A percentile compares a stretch with the other conserved stretches of the same genome.
Evolutionary conservation across 2,113 vertebrate genomes (phyloP).

Genomic region (Damaliscus lunatus): DNA sequence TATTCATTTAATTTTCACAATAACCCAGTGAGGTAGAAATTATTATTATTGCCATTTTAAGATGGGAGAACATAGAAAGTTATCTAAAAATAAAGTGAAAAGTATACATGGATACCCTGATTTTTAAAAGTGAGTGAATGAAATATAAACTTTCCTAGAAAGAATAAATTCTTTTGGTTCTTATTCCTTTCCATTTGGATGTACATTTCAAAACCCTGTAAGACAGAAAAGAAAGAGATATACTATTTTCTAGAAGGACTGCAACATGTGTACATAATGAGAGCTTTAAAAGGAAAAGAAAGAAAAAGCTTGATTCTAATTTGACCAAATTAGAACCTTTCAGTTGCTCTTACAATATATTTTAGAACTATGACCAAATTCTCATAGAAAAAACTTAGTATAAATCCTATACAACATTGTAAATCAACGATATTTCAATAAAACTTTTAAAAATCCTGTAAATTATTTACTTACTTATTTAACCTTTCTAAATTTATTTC

Average conservation of each 20-base stretch:
- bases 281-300: neutral
- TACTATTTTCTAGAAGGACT: neutral
- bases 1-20: slow-evolving; percentile 15
- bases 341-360: neutral
- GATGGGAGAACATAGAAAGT: neutral
- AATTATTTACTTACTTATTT: neutral
- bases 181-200: neutral
- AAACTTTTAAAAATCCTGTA: neutral
- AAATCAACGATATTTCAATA: neutral
- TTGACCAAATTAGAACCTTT: neutral
- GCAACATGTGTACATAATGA: neutral
- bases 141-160: neutral
- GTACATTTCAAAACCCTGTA: neutral
- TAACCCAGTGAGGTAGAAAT: neutral
- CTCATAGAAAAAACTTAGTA: neutral
- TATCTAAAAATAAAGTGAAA: neutral
- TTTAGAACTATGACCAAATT: neutral
- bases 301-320: neutral
- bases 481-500: neutral
- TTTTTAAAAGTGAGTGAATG: neutral
- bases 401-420: neutral
- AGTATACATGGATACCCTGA: neutral
- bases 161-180: neutral
- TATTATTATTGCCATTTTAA: neutral
- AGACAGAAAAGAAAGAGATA: neutral